Evolutionary conservation across 2,113 vertebrate genomes (phyloP).

Genomic region (Halcyon malimbica): DNA sequence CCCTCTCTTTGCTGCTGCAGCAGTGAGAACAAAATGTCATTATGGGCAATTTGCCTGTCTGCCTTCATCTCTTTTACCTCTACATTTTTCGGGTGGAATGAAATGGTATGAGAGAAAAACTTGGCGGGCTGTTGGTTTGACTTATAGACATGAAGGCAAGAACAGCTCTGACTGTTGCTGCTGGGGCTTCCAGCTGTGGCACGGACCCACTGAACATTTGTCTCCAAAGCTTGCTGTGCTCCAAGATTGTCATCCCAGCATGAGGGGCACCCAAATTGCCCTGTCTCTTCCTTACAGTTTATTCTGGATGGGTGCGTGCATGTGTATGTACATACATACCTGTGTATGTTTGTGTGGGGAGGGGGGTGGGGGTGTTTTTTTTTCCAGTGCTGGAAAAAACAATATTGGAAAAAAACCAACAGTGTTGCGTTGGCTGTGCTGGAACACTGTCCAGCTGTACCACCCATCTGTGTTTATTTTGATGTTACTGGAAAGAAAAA

Average conservation of each 20-base stretch:
- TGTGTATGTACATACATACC: neutral
- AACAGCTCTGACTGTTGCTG: neutral
- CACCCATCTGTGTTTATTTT: neutral
- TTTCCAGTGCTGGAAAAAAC: neutral
- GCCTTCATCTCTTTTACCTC: neutral
- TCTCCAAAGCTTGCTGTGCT: neutral
- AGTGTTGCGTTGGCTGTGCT: rapidly evolving
- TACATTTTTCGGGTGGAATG: neutral
- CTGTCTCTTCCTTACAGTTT: neutral
- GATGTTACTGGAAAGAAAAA: neutral
- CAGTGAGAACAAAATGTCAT: neutral
- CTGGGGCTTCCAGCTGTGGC: neutral
- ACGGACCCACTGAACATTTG: neutral
- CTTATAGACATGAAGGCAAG: neutral
- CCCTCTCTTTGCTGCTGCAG: neutral
- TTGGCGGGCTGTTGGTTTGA: neutral
- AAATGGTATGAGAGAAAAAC: neutral
- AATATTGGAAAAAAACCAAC: too few relatives aligned
- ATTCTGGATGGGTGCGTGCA: neutral
- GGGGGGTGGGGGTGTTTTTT: neutral
- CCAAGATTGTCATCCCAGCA: neutral
- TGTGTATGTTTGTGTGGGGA: neutral
- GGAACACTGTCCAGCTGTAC: neutral
- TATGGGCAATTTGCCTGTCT: neutral
- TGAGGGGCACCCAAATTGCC: neutral